A percentile compares a stretch with the other conserved stretches of the same genome.
Conservation (phyloP, 2,113 vertebrate species). For the Oryzias javanicus region DNA sequence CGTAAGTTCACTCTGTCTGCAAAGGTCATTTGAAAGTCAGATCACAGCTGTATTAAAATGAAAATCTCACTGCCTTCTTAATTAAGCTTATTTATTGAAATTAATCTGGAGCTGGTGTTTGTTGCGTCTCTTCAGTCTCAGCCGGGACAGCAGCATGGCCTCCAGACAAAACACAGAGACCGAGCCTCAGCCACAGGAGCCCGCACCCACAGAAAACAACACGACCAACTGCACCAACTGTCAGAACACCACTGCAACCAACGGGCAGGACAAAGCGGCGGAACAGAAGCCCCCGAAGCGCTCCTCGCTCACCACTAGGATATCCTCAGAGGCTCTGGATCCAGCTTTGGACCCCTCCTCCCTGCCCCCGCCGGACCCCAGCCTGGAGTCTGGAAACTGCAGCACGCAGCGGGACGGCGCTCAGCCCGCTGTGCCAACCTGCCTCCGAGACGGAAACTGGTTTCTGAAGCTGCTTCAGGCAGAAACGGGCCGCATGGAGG, state of each 20-base stretch:
- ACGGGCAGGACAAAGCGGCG: constrained; percentile 79
- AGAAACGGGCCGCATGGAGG: constrained; percentile 93
- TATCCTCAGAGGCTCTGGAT: constrained; percentile 88
- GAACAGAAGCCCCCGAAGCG: constrained; percentile 81
- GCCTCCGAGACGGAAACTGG: constrained; percentile 95
- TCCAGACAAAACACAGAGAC: constrained; percentile 95
- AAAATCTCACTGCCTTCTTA: too few species aligned
- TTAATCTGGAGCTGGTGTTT: constrained; percentile 35
- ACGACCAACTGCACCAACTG: constrained; percentile 82
- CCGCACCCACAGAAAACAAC: constrained; percentile 81
- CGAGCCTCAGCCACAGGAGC: constrained; percentile 84
- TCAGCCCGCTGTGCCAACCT: constrained; percentile 68
- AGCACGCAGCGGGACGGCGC: constrained; percentile 69
- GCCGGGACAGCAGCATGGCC: constrained; percentile 95
- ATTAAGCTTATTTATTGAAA: too few species aligned
- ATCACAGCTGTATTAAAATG: too few species aligned
- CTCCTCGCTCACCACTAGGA: constrained; percentile 80
- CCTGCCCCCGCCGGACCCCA: constrained; percentile 94
- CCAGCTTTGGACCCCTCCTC: constrained; percentile 94
- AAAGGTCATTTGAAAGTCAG: too few species aligned
- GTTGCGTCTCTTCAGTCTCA: constrained; percentile 80
- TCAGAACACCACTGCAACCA: constrained; percentile 80
- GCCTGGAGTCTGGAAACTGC: constrained; percentile 87
- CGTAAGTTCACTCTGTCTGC: constrained; percentile 80
- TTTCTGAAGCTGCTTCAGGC: constrained; percentile 97